Evolutionary conservation across 2,797 vertebrate species (phyloP), one percentile per base, ranked within the genome.

Genomic region (Schizopygopsis malacanthus): DNA sequence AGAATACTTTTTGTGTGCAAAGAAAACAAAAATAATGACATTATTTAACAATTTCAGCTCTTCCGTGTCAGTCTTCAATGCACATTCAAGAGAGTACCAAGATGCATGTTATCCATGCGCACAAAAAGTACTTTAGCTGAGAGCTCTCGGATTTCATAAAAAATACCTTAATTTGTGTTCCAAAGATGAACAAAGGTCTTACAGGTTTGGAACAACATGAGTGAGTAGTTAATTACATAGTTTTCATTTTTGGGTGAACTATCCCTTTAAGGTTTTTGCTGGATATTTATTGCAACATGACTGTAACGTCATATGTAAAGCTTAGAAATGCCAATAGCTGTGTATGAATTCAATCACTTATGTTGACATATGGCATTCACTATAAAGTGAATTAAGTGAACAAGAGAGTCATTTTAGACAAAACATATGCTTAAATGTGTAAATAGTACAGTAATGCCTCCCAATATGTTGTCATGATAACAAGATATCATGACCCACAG

Each of bases 371-470:
- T n/a, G 20, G 7, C 52, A 41, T 78, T 78, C 12, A 18, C 13
- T 73, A 56, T 73, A 33, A 56, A 59, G 52, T 59, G n/a, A 73
- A 28, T 25, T 25, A 1, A 3, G 45, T 50, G 22, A 43, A 25
- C 54, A 78, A 59, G 22, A 61, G 20, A 78, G n/a, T 79, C 13
- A 61, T 43, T 43, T 61, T 41, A 2, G 37, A 78, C 12, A 59
- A 56, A 59, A 25, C 12, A 11, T 61, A 10, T 78, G 22, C 22
- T 25, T 78, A 78, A 78, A 43, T 78, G 37, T 43, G 22, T 75
- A 10, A 50, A 75, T 50, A 73, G n/a, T 61, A 78, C 12, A n/a
- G 33, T 25, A 59, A 78, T 78, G 50, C 18, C 50, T 76, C 73
- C 39, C 11, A 39, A 77, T 39, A 77, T 56, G 11, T 77, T 22